These are phyloP conservation scores for Pangasius djambal DNA, from an alignment of 2,797 vertebrate species.

Conservation along the genomic window DNA sequence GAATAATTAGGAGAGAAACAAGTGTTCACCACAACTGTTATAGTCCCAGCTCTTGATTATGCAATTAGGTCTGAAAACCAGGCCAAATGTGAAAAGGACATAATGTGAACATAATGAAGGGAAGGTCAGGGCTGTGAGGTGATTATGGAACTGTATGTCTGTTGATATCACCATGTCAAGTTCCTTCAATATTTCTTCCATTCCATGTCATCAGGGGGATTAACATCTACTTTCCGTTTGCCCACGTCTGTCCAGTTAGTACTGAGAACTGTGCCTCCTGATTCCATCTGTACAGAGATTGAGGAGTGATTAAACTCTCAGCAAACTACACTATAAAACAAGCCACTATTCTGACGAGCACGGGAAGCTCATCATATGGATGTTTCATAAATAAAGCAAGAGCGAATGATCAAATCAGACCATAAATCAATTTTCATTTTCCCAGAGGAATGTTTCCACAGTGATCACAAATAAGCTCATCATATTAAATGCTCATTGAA, in stretches of 20 bases:
- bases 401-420: constrained; percentile 21
- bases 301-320: neutral
- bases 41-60: neutral
- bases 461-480: constrained; percentile 13
- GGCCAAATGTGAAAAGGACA: neutral
- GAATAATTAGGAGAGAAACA: constrained; percentile 6
- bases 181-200: constrained; percentile 88
- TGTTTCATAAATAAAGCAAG: neutral
- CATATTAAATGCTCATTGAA: constrained; percentile 17
- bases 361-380: neutral
- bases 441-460: neutral
- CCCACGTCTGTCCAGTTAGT: constrained; percentile 97
- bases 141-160: constrained; percentile 12
- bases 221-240: constrained; percentile 91
- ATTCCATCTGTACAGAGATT: constrained; percentile 86
- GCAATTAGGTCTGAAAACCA: neutral
- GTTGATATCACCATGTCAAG: neutral
- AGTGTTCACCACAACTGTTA: neutral
- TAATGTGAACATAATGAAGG: neutral
- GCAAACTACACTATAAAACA: neutral
- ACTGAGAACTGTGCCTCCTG: constrained; percentile 95
- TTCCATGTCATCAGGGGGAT: constrained; percentile 91
- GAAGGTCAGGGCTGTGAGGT: neutral
- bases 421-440: constrained; percentile 14
- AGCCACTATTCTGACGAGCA: neutral